Percentiles rank a stretch among this genome's conserved stretches.
Conservation (phyloP, 2,888 invertebrate species). For the Lamellibrachia satsuma region DNA sequence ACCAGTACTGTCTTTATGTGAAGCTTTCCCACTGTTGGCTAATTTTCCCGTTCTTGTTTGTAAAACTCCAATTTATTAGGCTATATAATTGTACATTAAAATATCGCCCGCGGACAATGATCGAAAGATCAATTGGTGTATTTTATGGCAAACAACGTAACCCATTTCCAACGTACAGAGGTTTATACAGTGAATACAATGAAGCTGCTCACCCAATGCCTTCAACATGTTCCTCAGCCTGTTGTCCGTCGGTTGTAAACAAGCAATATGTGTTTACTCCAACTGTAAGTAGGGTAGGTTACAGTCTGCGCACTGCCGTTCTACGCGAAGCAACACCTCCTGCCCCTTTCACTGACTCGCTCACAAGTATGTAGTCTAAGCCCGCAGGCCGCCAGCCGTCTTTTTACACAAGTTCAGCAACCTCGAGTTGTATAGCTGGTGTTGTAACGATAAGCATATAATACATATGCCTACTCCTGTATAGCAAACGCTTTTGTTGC, state of each 20-base stretch:
- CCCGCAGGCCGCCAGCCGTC: not conserved
- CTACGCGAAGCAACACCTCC: not conserved
- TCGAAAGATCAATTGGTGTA: not conserved
- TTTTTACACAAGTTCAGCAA: not conserved
- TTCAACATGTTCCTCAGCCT: not conserved
- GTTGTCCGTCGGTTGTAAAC: not conserved
- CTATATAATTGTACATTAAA: too few relatives aligned
- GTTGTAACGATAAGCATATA: not conserved
- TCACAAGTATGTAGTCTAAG: not conserved
- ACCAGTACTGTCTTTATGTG: not conserved
- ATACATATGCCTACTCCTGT: too few relatives aligned
- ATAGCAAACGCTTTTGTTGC: not conserved
- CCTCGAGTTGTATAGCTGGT: not conserved
- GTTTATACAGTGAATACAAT: not conserved
- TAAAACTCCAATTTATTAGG: too few relatives aligned
- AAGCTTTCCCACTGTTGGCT: not conserved
- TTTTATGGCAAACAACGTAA: not conserved
- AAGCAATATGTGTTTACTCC: not conserved
- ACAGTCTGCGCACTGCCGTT: not conserved
- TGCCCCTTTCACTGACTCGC: not conserved
- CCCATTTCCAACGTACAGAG: not conserved
- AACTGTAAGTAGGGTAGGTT: not conserved
- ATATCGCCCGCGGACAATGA: not conserved
- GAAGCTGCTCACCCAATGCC: not conserved
- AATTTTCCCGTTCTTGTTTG: too few relatives aligned